Evolutionary conservation across 2,888 invertebrate species (phyloP), one percentile per base, ranked within the genome.

Genomic region (Baccha elongata): DNA sequence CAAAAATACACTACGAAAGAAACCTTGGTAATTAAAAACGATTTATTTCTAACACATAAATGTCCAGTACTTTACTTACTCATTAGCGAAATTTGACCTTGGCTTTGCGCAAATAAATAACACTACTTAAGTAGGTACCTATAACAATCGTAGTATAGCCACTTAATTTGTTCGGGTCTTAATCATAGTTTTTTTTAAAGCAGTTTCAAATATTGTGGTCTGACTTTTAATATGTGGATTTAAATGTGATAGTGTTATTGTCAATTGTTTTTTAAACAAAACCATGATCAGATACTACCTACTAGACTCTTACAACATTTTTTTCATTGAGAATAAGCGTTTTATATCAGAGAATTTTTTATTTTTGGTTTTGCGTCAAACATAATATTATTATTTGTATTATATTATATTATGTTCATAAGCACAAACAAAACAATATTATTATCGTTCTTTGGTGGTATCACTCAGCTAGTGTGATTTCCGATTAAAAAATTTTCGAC

Each of bases 281-380:
- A n/a, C n/a, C n/a, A 37, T 35, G 35, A 37, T 5, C 53, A 55
- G 32, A 53, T 19, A 35, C 3, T 8, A n/a, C 17, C 8, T 32
- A 7, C 4, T 32, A 15, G 13, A 19, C 19, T 44, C 53, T 19
- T 37, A n/a, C 37, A 37, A 55, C 53, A 1, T 37, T 55, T 35
- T 35, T 35, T 35, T 55, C 19, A 19, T 7, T 29, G n/a, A 29
- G 15, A 29, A 52, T 52, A 35, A 35, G 3, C 21, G n/a, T 3
- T 35, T 40, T 44, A 72, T 79, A 71, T 76, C 72, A 67, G 48
- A n/a, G 44, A 15, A 44, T 19, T 37, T 53, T 13, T 11, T 40
- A 7, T 65, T 67, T 55, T 62, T n/a, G n/a, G 67, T 81, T 72
- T 60, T 71, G 71, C 75, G 76, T 75, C 76, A 81, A 81, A 67